Base-by-base conservation (phyloP, 2,113 vertebrate genomes). In the Leuciscus idus region DNA sequence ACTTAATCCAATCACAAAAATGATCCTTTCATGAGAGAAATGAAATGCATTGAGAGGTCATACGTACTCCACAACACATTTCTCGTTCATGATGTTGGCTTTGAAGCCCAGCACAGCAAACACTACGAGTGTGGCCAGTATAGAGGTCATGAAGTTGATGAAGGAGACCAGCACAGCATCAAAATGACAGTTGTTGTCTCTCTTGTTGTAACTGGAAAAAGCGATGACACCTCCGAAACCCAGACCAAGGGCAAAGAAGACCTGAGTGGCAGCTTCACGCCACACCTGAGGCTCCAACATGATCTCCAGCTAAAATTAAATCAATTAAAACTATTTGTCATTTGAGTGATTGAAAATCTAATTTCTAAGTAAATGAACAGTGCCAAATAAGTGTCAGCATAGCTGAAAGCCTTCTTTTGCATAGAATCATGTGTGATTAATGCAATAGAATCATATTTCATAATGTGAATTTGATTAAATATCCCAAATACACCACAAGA, bases 141-240 rank as follows among this genome's bases (percentile, higher is more conserved):
- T 95, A 0, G 98, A 99, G 0, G 98, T 99, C 73, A 99, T 93
- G 90, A 99, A 99, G 92, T 99, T 99, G 91, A 99, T 99, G 92
- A 97, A 86, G 89, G 98, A 98, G 82, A 99, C 98, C 0, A 99
- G 95, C 0, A 96, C 94, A 0, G 98, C 98, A 0, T 99, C 98
- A 0, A 99, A 99, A 92, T 99, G 98, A 90, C 98, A 99, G 95
- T 99, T 99, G 94, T 99, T 99, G 94, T 99, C 97, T 72, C 97
- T 96, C 89, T 99, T 99, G 94, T 99, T 99, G 96, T 99, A 99
- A 94, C 97, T 99, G 91, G 98, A 99, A 93, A 99, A 99, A 77
- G 98, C 98, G 0, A 99, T 99, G 92, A 99, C 98, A 0, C 98
- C 98, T 1, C 98, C 98, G 0, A 99, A 99, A 46, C 98, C 98